These are phyloP conservation scores for Hipparchia semele DNA, from an alignment of 2,888 invertebrate genomes.

Conservation along the genomic window DNA sequence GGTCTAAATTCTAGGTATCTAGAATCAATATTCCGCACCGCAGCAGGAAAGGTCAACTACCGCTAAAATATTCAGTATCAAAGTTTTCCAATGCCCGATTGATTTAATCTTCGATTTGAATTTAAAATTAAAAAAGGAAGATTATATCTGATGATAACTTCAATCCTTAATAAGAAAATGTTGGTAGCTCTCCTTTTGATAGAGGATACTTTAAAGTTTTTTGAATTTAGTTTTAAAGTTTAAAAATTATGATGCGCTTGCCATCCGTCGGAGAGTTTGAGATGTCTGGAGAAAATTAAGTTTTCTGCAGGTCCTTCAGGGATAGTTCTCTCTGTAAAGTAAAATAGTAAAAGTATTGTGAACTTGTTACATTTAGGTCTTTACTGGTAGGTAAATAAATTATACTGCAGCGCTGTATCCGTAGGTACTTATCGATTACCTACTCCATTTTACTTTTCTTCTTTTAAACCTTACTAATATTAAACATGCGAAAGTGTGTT, in stretches of 20 bases:
- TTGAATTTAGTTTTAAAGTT: slow-evolving; percentile 8
- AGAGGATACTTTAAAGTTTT: slow-evolving; percentile 8
- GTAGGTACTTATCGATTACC: too few species aligned
- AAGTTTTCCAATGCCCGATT: slow-evolving; percentile 2
- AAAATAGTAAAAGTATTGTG: not conserved
- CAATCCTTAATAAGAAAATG: slow-evolving; percentile 1
- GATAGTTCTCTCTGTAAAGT: not conserved
- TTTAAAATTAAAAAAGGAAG: slow-evolving; percentile 2
- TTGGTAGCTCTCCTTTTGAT: not conserved
- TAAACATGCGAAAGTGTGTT: too few species aligned
- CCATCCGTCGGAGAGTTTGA: slow-evolving; percentile 1
- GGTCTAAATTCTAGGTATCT: not conserved
- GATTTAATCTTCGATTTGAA: not conserved
- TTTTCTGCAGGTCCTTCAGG: not conserved
- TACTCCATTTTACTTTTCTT: too few species aligned
- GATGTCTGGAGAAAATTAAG: slow-evolving; percentile 11
- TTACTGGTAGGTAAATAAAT: not conserved
- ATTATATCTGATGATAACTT: not conserved
- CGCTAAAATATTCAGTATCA: not conserved
- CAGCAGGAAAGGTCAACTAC: not conserved
- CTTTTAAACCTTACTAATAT: too few species aligned
- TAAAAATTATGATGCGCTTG: not conserved
- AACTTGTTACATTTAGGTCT: not conserved
- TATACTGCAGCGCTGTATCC: too few species aligned
- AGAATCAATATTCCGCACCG: not conserved